These are phyloP conservation scores for Melanitta fusca DNA, from an alignment of 2,797 vertebrate species.

Conservation along the genomic window DNA sequence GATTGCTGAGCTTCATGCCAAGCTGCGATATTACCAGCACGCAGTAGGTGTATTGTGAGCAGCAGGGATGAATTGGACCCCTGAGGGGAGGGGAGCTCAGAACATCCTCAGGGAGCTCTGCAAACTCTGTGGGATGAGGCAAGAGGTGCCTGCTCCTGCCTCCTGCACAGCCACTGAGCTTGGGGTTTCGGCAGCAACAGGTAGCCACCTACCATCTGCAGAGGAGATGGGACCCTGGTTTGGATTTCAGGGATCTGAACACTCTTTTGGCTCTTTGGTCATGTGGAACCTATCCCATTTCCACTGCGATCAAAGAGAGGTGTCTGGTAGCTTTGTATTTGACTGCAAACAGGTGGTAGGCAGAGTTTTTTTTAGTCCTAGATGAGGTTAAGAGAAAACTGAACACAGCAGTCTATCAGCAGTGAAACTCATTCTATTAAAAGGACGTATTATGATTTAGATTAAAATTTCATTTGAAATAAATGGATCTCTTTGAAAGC, in stretches of 20 bases:
- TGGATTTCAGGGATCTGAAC: neutral
- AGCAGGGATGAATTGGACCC: neutral
- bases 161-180: neutral
- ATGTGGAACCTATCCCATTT: neutral
- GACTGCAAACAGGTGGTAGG: slow-evolving; percentile 1
- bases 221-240: neutral
- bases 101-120: neutral
- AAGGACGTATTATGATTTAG: neutral
- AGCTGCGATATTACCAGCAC: neutral
- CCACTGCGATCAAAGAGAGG: neutral
- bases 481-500: slow-evolving; percentile 19
- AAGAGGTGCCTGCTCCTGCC: neutral
- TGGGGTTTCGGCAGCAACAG: neutral
- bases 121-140: neutral
- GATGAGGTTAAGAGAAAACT: neutral
- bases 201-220: neutral
- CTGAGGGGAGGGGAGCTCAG: neutral
- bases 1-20: neutral
- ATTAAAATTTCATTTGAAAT: slow-evolving; percentile 45
- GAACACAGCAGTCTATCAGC: neutral
- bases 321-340: neutral
- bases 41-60: neutral
- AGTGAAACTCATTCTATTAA: slow-evolving; percentile 18
- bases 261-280: neutral
- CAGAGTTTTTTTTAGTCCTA: neutral